Conservation (phyloP, 2,113 vertebrate genomes). For the Hypocryptadius cinnamomeus region DNA sequence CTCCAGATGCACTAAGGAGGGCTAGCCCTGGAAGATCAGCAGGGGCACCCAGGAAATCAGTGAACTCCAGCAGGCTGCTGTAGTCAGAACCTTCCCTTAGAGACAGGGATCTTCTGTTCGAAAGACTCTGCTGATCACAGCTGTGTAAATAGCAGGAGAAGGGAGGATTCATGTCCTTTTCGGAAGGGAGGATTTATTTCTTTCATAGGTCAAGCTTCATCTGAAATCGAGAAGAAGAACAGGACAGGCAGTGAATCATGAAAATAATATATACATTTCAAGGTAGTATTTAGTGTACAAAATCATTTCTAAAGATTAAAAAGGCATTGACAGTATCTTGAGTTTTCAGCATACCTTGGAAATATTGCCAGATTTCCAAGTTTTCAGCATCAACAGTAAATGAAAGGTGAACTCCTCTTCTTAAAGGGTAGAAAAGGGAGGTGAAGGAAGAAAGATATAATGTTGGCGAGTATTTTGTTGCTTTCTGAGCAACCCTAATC, state of each 20-base stretch:
- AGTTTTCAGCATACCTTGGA: not conserved
- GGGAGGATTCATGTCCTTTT: not conserved
- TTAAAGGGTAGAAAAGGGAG: not conserved
- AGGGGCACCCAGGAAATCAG: not conserved
- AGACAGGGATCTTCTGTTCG: not conserved
- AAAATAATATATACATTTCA: not conserved
- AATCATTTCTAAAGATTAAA: not conserved
- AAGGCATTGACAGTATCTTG: not conserved
- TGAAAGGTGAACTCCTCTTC: not conserved
- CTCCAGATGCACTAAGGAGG: not conserved
- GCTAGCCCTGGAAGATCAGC: not conserved
- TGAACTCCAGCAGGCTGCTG: not conserved
- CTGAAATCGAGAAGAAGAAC: not conserved
- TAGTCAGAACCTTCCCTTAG: not conserved
- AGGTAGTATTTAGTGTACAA: not conserved
- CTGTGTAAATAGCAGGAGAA: not conserved
- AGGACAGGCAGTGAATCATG: not conserved
- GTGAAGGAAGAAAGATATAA: not conserved
- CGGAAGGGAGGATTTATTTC: not conserved
- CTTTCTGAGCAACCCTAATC: not conserved
- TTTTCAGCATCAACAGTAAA: not conserved
- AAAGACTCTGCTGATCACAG: not conserved
- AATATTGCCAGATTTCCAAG: not conserved
- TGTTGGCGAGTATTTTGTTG: not conserved
- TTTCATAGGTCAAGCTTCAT: not conserved